phyloP scores from a whole-genome alignment of 2,797 vertebrate species.

The Cheirogaleus major region DNA sequence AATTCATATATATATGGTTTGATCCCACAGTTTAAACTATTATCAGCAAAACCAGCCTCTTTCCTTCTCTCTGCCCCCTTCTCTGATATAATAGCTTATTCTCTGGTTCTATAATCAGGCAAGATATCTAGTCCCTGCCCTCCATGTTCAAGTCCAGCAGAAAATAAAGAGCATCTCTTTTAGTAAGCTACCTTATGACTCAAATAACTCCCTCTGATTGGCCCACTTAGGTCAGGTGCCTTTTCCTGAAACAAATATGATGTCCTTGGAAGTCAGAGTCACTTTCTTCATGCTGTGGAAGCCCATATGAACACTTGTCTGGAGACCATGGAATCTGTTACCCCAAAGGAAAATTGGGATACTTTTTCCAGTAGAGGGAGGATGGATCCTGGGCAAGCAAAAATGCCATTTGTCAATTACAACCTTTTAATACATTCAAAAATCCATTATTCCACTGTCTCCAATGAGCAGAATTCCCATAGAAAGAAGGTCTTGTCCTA shows the following conservation, averaged over 20 bases:
- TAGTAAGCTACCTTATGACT: not conserved
- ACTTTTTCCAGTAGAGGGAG: not conserved
- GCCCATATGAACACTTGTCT: not conserved
- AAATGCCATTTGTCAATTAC: not conserved
- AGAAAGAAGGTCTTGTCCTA: not conserved
- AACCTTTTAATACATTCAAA: slow-evolving; percentile 5
- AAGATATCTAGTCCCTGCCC: not conserved
- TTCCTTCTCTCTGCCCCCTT: not conserved
- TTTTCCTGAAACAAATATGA: not conserved
- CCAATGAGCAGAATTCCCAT: not conserved
- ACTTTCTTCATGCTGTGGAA: not conserved
- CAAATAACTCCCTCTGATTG: slow-evolving; percentile 7
- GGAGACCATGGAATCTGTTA: not conserved
- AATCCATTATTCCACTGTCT: not conserved
- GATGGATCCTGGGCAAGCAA: not conserved
- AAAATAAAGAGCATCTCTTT: slow-evolving; percentile 28
- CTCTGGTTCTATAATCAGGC: not conserved
- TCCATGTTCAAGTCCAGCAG: not conserved
- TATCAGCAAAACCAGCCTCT: not conserved
- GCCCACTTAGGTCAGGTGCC: not conserved
- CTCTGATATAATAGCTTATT: not conserved
- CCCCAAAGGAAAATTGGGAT: not conserved
- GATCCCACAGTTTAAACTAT: not conserved
- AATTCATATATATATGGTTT: not conserved
- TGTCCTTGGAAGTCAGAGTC: not conserved